Base-by-base conservation (phyloP, 1,140 invertebrate genomes). In the Pseudomyrmex concolor region DNA sequence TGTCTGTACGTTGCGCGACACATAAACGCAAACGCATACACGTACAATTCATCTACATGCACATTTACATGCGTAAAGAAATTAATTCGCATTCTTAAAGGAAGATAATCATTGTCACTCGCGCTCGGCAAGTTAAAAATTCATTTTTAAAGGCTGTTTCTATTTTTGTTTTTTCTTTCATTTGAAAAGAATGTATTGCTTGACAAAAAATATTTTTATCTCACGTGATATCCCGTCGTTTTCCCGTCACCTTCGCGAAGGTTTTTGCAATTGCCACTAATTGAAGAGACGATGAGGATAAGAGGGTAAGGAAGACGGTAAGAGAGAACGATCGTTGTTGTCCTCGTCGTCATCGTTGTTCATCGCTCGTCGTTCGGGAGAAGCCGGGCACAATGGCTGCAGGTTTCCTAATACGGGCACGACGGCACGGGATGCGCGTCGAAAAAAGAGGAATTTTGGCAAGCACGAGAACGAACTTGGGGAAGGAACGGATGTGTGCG, bases 341-440 rank as follows among this genome's bases (percentile, higher is more conserved):
- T 66, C 17, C n/a, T 76, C 83, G 70, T 60, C 74, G 76, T 62
- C 83, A 70, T 84, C 63, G 77, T 66, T 62, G 80, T 67, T 25
- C 72, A 67, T 86, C 84, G 83, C 78, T 48, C 78, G 85, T 84
- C 74, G 63, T 59, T 77, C 25, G 19, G 43, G n/a, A 57, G 54
- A 80, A 34, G 72, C 67, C 86, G 77, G 67, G 84, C 87, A 92
- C 91, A 92, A 92, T 92, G 90, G 90, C 90, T 92, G 84, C 92
- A 92, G 86, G 92, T 93, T 93, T 93, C 91, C 92, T 92, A 93
- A 93, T 93, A 93, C 89, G 91, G 91, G 15, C 77, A 89, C 84
- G 84, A 10, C 63, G 34, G 34, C 34, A 34, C 34, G 83, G 68
- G 62, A 82, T 84, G 73, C 67, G 15, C 70, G 71, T 73, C 71